Evolutionary conservation across 1,140 invertebrate genomes (phyloP).

Genomic region (Vanessa atalanta): DNA sequence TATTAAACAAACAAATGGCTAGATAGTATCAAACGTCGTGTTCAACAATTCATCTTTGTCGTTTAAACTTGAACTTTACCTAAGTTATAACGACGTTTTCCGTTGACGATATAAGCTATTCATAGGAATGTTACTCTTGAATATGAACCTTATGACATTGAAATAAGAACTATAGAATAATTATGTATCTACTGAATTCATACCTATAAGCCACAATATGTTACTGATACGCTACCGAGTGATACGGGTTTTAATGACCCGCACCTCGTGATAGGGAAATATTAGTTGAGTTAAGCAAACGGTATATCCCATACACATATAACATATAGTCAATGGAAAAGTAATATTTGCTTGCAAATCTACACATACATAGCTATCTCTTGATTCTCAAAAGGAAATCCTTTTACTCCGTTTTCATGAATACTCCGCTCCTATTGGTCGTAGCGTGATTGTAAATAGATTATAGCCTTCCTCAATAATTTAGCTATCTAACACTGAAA

Average conservation of each 20-base stretch:
- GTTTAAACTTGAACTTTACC: slow-evolving; percentile 29
- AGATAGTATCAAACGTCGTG: background rate
- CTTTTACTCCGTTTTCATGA: background rate
- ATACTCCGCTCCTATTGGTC: background rate
- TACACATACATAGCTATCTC: no score
- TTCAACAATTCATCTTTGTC: background rate
- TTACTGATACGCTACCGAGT: slow-evolving; percentile 31
- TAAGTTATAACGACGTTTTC: slow-evolving; percentile 13
- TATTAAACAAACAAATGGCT: background rate
- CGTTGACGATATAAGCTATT: slow-evolving; percentile 1
- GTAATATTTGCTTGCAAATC: no score
- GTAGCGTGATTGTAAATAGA: no score
- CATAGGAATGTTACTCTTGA: background rate
- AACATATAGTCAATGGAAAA: no score
- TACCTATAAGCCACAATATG: slow-evolving; percentile 4
- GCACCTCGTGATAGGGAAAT: slow-evolving; percentile 40
- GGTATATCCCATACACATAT: background rate
- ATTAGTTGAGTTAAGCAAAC: slow-evolving; percentile 20
- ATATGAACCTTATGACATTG: slow-evolving; percentile 1
- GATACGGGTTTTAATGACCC: slow-evolving; percentile 53
- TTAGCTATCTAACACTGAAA: no score
- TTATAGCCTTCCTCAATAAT: no score
- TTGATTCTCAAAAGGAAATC: no score
- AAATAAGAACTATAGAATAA: slow-evolving; percentile 9
- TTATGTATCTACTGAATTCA: slow-evolving; percentile 6